phyloP scores from a whole-genome alignment of 2,888 invertebrate genomes.

The Cyaniris semiargus region DNA sequence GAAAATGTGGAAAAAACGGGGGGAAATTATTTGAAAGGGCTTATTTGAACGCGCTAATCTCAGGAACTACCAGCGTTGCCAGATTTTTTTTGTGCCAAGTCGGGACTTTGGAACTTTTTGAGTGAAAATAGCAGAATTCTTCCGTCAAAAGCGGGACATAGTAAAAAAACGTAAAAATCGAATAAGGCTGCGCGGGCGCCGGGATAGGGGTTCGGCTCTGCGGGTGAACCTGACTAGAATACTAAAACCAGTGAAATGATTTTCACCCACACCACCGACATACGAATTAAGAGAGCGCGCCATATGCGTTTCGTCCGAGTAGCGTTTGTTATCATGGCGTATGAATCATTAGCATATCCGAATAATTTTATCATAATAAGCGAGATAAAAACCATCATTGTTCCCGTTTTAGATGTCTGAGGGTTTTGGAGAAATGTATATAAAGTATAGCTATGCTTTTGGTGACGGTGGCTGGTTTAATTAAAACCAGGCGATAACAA shows the following conservation, averaged over 20 bases:
- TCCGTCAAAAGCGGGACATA: no score
- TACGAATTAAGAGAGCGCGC: constrained; percentile 27
- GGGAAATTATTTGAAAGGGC: no score
- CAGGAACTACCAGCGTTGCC: no score
- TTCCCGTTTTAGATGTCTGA: background rate
- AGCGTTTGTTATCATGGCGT: background rate
- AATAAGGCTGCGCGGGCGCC: constrained; percentile 70
- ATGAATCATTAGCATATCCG: constrained; percentile 27
- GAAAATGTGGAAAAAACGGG: no score
- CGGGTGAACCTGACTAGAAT: constrained; percentile 58
- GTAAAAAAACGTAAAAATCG: no score
- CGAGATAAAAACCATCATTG: background rate
- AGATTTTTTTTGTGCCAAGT: no score
- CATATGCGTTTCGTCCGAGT: constrained; percentile 10
- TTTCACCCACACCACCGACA: constrained; percentile 47
- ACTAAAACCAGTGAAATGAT: constrained; percentile 56
- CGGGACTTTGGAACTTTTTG: no score
- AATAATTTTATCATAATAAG: background rate
- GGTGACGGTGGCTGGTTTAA: no score
- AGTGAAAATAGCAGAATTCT: no score
- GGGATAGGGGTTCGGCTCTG: constrained; percentile 62
- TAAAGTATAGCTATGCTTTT: background rate
- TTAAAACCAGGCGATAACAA: no score
- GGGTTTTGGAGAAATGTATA: background rate
- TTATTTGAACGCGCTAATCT: no score